phyloP scores from a whole-genome alignment of 2,888 invertebrate genomes.

The Heliothis peltigera region DNA sequence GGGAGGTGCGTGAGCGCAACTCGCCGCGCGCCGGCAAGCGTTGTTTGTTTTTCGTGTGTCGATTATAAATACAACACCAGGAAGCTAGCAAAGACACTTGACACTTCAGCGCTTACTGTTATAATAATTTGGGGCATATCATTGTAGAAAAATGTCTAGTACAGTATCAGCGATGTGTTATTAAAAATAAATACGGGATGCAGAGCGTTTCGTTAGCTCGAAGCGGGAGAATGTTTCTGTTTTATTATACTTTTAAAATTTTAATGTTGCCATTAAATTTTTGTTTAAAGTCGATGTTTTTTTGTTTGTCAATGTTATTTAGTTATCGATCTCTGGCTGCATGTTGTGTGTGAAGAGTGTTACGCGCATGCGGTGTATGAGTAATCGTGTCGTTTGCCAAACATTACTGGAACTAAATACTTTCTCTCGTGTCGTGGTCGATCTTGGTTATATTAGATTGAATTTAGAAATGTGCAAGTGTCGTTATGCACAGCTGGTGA shows the following conservation, averaged over 20 bases:
- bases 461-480: neutral
- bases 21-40: slow-evolving; percentile 69
- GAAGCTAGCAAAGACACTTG: slow-evolving; percentile 78
- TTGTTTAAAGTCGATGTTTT: slow-evolving; percentile 32
- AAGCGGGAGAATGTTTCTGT: slow-evolving; percentile 33
- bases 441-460: slow-evolving; percentile 18
- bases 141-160: slow-evolving; percentile 55
- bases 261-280: slow-evolving; percentile 49
- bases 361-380: slow-evolving; percentile 37
- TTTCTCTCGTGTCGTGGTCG: slow-evolving; percentile 34
- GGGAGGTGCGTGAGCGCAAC: slow-evolving; percentile 53
- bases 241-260: slow-evolving; percentile 45
- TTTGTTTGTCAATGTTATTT: slow-evolving; percentile 35
- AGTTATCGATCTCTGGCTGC: slow-evolving; percentile 32
- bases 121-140: slow-evolving; percentile 66
- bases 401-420: slow-evolving; percentile 44
- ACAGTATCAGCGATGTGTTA: slow-evolving; percentile 46
- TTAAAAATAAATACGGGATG: slow-evolving; percentile 49
- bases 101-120: slow-evolving; percentile 66
- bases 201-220: slow-evolving; percentile 36
- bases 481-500: slow-evolving; percentile 2
- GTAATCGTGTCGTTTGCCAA: slow-evolving; percentile 59
- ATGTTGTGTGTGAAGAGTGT: neutral
- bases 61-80: slow-evolving; percentile 87
- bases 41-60: slow-evolving; percentile 88